Evolutionary conservation across 2,888 invertebrate species (phyloP).

Genomic region (Rhogogaster chlorosoma): DNA sequence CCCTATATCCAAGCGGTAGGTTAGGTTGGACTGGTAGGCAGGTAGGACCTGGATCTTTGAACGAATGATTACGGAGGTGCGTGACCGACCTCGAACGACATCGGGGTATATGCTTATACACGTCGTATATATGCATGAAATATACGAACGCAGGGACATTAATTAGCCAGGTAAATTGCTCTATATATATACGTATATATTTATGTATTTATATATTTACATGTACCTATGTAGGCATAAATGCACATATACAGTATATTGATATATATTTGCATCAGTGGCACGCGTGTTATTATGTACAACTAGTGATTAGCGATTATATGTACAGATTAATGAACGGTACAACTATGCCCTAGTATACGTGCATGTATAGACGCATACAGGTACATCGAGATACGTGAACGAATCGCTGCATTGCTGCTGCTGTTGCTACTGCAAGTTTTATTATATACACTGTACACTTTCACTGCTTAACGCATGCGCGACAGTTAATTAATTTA

Average conservation of each 20-base stretch:
- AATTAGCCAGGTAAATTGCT: neutral
- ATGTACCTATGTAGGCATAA: neutral
- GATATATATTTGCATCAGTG: neutral
- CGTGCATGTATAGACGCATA: neutral
- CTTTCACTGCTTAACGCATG: neutral
- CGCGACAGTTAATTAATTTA: conserved; percentile 2
- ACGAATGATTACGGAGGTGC: conserved; percentile 36
- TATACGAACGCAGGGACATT: neutral
- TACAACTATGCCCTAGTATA: neutral
- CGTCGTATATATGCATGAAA: neutral
- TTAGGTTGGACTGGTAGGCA: neutral
- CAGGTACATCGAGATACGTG: neutral
- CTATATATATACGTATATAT: neutral
- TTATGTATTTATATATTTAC: neutral
- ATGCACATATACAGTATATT: neutral
- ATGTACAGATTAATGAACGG: neutral
- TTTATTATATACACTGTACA: conserved; percentile 3
- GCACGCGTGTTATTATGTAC: neutral
- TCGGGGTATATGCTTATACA: neutral
- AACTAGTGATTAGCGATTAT: neutral
- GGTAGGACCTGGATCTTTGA: conserved; percentile 27
- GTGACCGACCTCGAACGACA: conserved; percentile 47
- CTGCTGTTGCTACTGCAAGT: neutral
- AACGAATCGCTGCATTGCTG: neutral
- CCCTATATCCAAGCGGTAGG: neutral